A percentile compares a stretch with the other conserved stretches of the same genome.
phyloP scores from a whole-genome alignment of 2,113 vertebrate species.

The Corvus moneduloides region DNA sequence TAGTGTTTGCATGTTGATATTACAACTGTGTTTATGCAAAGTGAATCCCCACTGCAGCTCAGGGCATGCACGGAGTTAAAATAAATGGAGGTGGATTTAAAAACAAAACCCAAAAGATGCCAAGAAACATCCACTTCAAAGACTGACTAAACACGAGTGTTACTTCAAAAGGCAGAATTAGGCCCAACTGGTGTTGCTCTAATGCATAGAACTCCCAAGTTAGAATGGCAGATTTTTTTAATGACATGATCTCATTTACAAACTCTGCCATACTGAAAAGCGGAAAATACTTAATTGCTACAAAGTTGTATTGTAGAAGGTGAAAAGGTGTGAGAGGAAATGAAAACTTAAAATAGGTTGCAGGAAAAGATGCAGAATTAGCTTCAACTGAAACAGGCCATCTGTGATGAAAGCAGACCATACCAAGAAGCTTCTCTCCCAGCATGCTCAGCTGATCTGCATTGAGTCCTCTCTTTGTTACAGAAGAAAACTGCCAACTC shows the following conservation, averaged over 20 bases:
- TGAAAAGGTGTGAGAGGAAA: background rate
- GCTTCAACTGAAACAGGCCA: background rate
- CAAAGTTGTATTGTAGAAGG: no score
- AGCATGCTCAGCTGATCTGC: slow-evolving; percentile 83
- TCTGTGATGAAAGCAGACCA: background rate
- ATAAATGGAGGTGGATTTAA: background rate
- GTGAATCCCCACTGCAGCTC: background rate
- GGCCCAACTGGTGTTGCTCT: background rate
- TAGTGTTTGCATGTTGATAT: background rate
- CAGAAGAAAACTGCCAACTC: slow-evolving; percentile 92
- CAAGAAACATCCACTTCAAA: background rate
- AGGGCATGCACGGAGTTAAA: background rate
- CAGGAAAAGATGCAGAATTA: background rate
- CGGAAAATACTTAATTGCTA: background rate
- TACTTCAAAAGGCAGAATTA: background rate
- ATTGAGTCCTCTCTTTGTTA: slow-evolving; percentile 86
- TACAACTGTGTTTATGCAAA: background rate
- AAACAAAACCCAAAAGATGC: background rate
- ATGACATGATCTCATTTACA: background rate
- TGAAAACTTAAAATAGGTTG: background rate
- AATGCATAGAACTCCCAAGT: background rate
- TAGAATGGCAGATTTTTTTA: background rate
- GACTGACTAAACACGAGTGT: background rate
- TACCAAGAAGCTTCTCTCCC: slow-evolving; percentile 84
- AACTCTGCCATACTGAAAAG: background rate